phyloP scores from a whole-genome alignment of 1,140 invertebrate species.

The Uloborus diversus region DNA sequence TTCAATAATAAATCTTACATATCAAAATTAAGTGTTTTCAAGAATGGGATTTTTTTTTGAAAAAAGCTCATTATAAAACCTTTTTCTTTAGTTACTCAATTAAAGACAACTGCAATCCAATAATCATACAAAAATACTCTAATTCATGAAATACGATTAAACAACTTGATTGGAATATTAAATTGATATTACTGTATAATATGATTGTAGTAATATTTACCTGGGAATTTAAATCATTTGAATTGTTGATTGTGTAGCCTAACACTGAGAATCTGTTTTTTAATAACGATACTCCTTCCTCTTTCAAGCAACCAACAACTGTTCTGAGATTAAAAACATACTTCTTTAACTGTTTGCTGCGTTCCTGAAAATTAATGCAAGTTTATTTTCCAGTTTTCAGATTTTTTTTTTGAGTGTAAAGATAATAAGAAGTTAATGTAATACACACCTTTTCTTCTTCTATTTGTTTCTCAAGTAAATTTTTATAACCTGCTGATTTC shows the following conservation, averaged over 20 bases:
- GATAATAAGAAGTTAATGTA: neutral
- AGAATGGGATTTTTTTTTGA: no score
- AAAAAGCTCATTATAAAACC: no score
- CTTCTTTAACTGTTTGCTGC: conserved; percentile 73
- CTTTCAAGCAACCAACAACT: conserved; percentile 88
- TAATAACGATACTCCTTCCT: conserved; percentile 88
- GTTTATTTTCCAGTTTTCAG: neutral
- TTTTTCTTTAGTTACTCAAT: no score
- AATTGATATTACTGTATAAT: no score
- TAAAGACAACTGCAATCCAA: no score
- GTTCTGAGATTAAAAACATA: conserved; percentile 74
- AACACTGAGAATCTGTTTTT: conserved; percentile 91
- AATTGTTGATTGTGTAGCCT: conserved; percentile 83
- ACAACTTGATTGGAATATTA: no score
- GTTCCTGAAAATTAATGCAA: conserved; percentile 70
- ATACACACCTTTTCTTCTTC: conserved; percentile 75
- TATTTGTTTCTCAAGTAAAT: conserved; percentile 79
- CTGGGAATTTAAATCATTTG: conserved; percentile 85
- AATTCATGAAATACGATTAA: no score
- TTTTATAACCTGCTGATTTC: conserved; percentile 78
- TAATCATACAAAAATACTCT: no score
- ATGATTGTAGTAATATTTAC: no score
- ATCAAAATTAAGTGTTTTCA: no score
- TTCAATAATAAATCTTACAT: no score
- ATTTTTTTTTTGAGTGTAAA: no score